Evolutionary conservation across 2,113 vertebrate species (phyloP), one percentile per base, ranked within the genome.

Genomic region (Zootoca vivipara): DNA sequence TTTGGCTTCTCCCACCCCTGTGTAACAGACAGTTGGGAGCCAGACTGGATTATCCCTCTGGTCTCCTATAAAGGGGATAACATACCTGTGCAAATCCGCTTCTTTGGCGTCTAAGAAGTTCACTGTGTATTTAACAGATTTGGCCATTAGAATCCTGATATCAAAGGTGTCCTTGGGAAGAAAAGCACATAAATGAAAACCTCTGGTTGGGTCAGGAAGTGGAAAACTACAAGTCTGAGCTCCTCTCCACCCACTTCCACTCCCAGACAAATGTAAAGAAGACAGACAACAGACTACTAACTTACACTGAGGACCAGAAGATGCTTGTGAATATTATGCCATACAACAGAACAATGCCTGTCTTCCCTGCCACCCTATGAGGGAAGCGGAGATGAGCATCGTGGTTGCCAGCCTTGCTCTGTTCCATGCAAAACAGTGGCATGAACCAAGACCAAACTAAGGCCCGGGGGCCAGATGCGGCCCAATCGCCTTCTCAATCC

Each of bases 81-180:
- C n/a, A 28, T 91, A 99, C 98, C 98, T 98, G 97, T 99, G 98
- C 92, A 99, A 97, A 96, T 99, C 98, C 38, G 97, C 98, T 95
- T 99, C 98, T 98, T 99, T 98, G 97, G 98, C 97, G 95, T 99
- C 98, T 96, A 99, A 96, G 95, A 99, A 99, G 97, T 99, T 99
- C 88, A 99, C 98, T 12, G 98, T 99, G 93, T 99, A 98, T 95
- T 99, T 99, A 90, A 99, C 98, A 0, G 98, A 99, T 93, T 99
- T 99, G 90, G 98, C 98, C 98, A 99, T 99, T 92, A 99, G 95
- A 90, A 99, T 99, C 92, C 98, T 96, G 95, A 99, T 99, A 93
- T 99, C 98, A 94, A 99, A 99, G 0, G 98, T 99, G 96, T 99
- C 98, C 98, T 99, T 92, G 35, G 85, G 79, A 52, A 87, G 69